Evolutionary conservation across 1,140 invertebrate species (phyloP), one percentile per base, ranked within the genome.

Genomic region (Oncopeltus fasciatus): DNA sequence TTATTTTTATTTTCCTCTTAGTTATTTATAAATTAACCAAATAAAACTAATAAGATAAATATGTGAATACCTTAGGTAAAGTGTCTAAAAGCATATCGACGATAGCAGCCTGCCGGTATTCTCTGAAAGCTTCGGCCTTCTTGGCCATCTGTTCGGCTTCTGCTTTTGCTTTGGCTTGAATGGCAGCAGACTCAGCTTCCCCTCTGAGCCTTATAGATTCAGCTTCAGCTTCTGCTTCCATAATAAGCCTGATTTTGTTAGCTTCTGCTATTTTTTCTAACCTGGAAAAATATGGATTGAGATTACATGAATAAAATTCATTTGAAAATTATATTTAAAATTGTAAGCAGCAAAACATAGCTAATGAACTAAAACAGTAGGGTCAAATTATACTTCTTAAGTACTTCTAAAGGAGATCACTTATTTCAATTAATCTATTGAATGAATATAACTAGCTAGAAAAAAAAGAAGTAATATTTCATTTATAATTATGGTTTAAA

Each of bases 81-180:
- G 88, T 90, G 60, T 96, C 91, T 21, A 98, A 80, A 70, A 96
- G 85, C 94, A 98, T 97, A 70, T 98, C 94, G 58, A 96, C 84
- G 84, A 97, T 94, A 33, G 95, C 95, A 53, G 95, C 94, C 65
- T 90, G 91, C 66, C 92, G 90, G 72, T 96, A 98, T 70, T 96
- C 91, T 70, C 88, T 91, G 83, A 87, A 97, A 24, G 95, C 95
- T 68, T 95, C 92, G 11, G 94, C 95, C 72, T 98, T 98, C 75
- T 92, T 92, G 0, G 87, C 83, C 88, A 97, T 95, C 77, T 95
- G 92, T 75, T 94, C 92, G 4, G 93, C 92, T 71, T 98, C 94
- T 11, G 95, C 94, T 68, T 86, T 90, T 0, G 93, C 94, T 74
- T 93, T 94, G 1, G 90, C 91, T 68, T 92, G 84, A 70, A 97